Percentiles rank a stretch among this genome's conserved stretches.
Evolutionary conservation across 2,113 vertebrate species (phyloP).

Genomic region (Steatornis caripensis): DNA sequence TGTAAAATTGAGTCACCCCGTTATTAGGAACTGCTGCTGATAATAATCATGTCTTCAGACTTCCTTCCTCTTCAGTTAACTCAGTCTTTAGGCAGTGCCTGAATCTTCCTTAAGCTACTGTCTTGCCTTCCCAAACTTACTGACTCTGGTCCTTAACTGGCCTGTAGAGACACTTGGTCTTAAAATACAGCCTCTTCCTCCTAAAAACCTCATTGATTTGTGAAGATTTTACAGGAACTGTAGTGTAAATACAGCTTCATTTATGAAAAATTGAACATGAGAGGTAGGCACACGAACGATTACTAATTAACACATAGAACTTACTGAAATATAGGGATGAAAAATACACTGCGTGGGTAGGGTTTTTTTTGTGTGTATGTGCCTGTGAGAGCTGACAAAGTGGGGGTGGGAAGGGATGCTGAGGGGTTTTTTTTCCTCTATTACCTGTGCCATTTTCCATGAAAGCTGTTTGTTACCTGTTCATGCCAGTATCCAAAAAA

Average conservation of each 20-base stretch:
- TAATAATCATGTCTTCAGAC: neutral
- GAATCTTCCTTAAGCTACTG: neutral
- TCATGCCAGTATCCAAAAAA: neutral
- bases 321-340: neutral
- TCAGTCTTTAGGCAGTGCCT: neutral
- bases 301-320: neutral
- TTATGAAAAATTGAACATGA: neutral
- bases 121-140: neutral
- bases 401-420: neutral
- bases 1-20: neutral
- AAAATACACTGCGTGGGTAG: neutral
- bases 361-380: too few species aligned
- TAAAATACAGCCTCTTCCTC: neutral
- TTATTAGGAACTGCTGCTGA: neutral
- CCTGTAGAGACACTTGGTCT: neutral
- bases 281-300: neutral
- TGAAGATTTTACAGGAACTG: neutral
- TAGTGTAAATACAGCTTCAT: neutral
- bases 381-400: fast-evolving
- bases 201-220: neutral
- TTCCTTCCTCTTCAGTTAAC: neutral
- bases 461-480: neutral
- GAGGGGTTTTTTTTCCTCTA: neutral
- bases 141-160: neutral
- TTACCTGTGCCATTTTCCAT: neutral